A percentile compares a stretch with the other conserved stretches of the same genome.
These are phyloP conservation scores for Carduelis carduelis DNA, from an alignment of 2,797 vertebrate genomes.

Conservation along the genomic window DNA sequence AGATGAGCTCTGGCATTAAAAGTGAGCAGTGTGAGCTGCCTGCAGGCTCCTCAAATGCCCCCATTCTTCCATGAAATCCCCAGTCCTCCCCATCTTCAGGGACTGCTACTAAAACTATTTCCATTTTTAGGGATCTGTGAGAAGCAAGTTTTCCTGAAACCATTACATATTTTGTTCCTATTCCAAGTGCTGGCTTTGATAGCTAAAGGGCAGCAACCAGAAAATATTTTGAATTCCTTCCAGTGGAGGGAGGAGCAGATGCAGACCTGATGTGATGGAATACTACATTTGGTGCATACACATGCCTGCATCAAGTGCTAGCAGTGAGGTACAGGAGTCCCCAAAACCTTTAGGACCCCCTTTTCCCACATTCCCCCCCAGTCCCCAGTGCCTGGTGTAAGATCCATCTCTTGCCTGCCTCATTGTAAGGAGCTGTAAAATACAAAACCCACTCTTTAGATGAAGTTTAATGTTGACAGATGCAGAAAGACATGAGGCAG, in stretches of 20 bases:
- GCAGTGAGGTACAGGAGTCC: background rate
- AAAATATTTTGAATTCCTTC: constrained; percentile 20
- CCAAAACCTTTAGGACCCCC: background rate
- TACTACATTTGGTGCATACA: background rate
- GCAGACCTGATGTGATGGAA: background rate
- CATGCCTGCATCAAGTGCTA: accelerated
- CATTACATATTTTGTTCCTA: background rate
- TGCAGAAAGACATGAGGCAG: background rate
- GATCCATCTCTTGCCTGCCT: background rate
- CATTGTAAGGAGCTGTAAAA: background rate
- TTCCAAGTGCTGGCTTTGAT: background rate
- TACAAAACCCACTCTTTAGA: background rate
- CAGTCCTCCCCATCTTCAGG: background rate
- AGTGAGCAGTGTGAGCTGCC: background rate
- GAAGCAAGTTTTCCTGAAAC: constrained; percentile 4
- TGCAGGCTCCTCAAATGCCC: background rate
- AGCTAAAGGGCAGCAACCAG: constrained; percentile 22
- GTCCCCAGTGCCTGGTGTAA: background rate
- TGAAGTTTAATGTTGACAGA: background rate
- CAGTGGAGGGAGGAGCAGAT: background rate
- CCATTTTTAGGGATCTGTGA: constrained; percentile 23
- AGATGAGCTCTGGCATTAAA: background rate
- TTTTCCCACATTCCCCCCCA: background rate
- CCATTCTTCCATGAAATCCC: background rate
- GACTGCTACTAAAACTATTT: background rate